Conservation (phyloP, 2,888 invertebrate genomes). For the Griposia aprilina region DNA sequence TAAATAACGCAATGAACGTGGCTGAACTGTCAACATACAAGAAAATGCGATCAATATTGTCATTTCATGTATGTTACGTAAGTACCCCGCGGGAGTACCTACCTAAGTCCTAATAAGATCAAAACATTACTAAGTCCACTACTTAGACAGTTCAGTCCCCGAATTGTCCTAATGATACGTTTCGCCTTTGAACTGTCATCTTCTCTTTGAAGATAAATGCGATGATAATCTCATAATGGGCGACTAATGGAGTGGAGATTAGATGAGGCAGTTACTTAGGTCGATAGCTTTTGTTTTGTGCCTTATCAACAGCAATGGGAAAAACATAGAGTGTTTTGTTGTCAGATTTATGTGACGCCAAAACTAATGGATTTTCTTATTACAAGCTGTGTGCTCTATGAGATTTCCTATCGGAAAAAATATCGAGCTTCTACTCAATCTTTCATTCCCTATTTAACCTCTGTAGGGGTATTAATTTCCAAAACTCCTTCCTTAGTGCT, state of each 20-base stretch:
- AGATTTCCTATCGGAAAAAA: background rate
- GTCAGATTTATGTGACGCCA: background rate
- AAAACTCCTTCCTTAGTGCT: background rate
- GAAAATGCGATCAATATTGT: too few relatives aligned
- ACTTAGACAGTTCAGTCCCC: background rate
- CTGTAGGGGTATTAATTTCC: background rate
- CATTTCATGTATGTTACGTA: too few relatives aligned
- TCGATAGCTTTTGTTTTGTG: conserved; percentile 19
- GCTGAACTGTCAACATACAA: too few relatives aligned
- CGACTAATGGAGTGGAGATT: conserved; percentile 36
- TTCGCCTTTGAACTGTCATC: conserved; percentile 23
- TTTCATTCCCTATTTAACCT: background rate
- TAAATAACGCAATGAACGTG: too few relatives aligned
- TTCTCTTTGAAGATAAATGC: conserved; percentile 50
- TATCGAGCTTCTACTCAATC: background rate
- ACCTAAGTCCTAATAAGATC: background rate
- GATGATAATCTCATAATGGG: conserved; percentile 44
- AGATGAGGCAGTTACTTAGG: conserved; percentile 12
- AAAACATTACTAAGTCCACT: background rate
- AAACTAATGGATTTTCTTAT: background rate
- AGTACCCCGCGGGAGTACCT: too few relatives aligned
- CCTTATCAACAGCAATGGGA: background rate
- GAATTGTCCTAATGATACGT: conserved; percentile 25
- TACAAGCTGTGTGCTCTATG: background rate
- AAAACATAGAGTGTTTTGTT: background rate